A percentile compares a stretch with the other conserved stretches of the same genome.
These are phyloP conservation scores for Parasteatoda tepidariorum DNA, from an alignment of 1,140 invertebrate genomes.

Conservation along the genomic window DNA sequence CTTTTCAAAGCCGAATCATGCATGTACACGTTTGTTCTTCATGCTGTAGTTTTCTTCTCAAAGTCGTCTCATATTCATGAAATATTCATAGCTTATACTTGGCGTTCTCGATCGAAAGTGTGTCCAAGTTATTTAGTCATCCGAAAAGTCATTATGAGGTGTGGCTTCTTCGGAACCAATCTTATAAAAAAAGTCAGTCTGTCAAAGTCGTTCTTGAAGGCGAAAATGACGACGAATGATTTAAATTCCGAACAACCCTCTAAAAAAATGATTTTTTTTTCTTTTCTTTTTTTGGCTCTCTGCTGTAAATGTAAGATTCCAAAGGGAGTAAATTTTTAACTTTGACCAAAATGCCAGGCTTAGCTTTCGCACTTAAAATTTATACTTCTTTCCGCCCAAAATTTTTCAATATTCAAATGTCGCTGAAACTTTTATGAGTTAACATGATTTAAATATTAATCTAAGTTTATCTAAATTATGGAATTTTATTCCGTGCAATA, in stretches of 20 bases:
- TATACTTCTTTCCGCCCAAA: not conserved
- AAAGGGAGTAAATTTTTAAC: constrained; percentile 6
- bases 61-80: constrained; percentile 26
- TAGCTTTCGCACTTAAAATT: not conserved
- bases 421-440: too few relatives aligned
- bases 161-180: not conserved
- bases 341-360: not conserved
- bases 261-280: not conserved
- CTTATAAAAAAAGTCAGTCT: constrained; percentile 1
- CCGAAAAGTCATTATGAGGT: constrained; percentile 43
- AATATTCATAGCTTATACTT: constrained; percentile 33
- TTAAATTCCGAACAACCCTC: constrained; percentile 8
- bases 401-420: not conserved
- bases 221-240: constrained; percentile 23
- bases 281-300: not conserved
- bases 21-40: too few relatives aligned
- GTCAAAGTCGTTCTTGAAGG: constrained; percentile 31
- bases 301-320: not conserved
- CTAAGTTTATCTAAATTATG: too few relatives aligned
- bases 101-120: not conserved
- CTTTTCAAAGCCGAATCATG: too few relatives aligned
- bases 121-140: constrained; percentile 44
- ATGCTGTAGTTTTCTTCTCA: not conserved
- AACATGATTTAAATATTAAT: too few relatives aligned
- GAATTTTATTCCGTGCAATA: too few relatives aligned